phyloP scores from a whole-genome alignment of 2,113 vertebrate genomes.

The Tonatia bakeri region DNA sequence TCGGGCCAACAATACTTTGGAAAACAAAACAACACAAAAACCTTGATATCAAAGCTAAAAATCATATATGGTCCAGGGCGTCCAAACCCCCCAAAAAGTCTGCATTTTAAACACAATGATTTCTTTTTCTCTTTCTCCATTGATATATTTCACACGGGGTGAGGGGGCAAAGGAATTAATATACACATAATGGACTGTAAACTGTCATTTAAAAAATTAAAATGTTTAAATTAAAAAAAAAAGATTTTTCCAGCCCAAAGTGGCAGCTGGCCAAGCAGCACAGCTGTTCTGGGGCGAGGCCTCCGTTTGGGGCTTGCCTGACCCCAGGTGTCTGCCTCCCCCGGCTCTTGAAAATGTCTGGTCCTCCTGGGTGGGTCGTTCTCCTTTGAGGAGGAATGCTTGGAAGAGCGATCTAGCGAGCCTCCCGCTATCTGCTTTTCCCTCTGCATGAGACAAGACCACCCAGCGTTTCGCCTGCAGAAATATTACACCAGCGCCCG shows the following conservation, averaged over 20 bases:
- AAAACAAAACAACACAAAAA: not conserved
- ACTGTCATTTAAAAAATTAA: not conserved
- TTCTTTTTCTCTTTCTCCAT: not conserved
- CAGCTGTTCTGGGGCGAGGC: not conserved
- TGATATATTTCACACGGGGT: not conserved
- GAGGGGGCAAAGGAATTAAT: not conserved
- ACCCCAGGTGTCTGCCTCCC: not conserved
- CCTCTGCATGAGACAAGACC: conserved; percentile 80
- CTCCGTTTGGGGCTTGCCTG: not conserved
- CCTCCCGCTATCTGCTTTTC: conserved; percentile 79
- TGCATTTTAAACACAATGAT: not conserved
- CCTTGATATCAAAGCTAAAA: not conserved
- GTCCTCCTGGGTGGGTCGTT: conserved; percentile 78
- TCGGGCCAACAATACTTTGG: not conserved
- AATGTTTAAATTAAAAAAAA: not conserved
- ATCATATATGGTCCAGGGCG: not conserved
- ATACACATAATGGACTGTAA: not conserved
- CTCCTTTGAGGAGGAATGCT: conserved; percentile 76
- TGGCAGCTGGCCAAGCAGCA: not conserved
- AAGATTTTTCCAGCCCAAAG: not conserved
- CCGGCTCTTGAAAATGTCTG: not conserved
- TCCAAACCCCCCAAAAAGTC: not conserved
- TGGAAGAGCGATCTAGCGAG: conserved; percentile 77
- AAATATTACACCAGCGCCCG: conserved; percentile 75
- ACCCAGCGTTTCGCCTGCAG: conserved; percentile 79